phyloP scores from a whole-genome alignment of 2,113 vertebrate genomes.

The Chamaea fasciata region DNA sequence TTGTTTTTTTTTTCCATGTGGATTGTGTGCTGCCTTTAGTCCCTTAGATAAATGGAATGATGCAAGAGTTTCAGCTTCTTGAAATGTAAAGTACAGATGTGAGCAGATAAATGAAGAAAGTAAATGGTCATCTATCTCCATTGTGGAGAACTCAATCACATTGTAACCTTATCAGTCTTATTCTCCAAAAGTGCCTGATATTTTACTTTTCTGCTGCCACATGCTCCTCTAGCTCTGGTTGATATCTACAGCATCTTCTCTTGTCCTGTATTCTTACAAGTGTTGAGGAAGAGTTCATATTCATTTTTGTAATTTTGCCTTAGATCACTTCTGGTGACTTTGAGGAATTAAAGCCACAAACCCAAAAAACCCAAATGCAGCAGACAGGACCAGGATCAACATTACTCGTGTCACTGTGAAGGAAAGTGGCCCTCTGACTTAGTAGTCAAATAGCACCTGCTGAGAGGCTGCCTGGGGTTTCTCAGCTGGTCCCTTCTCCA shows the following conservation, averaged over 20 bases:
- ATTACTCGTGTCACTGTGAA: background rate
- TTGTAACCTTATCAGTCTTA: background rate
- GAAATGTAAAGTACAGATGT: slow-evolving; percentile 35
- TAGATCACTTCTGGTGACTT: background rate
- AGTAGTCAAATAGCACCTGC: background rate
- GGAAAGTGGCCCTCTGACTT: background rate
- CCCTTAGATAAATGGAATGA: slow-evolving; percentile 42
- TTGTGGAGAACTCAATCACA: slow-evolving; percentile 18
- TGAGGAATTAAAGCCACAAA: background rate
- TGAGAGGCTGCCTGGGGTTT: background rate
- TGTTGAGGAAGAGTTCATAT: background rate
- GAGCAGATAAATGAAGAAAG: slow-evolving; percentile 37
- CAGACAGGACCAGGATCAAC: background rate
- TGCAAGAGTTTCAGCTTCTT: slow-evolving; percentile 32
- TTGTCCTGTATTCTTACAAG: background rate
- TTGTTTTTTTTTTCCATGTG: slow-evolving; percentile 7
- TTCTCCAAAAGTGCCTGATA: background rate
- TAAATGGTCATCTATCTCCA: slow-evolving; percentile 46
- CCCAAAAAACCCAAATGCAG: background rate
- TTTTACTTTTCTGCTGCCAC: background rate
- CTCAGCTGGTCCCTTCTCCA: background rate
- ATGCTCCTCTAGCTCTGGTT: background rate
- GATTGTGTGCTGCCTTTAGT: slow-evolving; percentile 28
- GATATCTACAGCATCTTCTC: background rate
- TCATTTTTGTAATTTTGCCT: background rate